Evolutionary conservation across 2,797 vertebrate genomes (phyloP).

Genomic region (Poecilia gillii): DNA sequence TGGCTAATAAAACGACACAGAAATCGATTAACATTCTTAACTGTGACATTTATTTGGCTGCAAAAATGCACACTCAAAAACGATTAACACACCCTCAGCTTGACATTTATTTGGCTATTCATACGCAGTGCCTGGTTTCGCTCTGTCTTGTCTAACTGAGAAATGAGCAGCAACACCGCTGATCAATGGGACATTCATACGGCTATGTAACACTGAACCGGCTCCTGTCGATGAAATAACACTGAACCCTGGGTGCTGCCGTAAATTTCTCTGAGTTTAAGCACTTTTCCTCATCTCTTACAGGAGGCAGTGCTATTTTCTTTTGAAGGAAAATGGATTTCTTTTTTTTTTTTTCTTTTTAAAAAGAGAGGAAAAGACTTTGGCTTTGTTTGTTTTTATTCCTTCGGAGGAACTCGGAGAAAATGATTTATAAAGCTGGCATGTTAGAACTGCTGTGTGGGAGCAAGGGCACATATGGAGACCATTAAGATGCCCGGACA

Average conservation of each 20-base stretch:
- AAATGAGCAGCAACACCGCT: slow-evolving; percentile 57
- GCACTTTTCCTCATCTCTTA: slow-evolving; percentile 50
- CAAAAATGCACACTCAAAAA: slow-evolving; percentile 36
- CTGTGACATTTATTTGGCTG: slow-evolving; percentile 62
- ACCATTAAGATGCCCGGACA: slow-evolving; percentile 63
- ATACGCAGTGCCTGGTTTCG: slow-evolving; percentile 50
- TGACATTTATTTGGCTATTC: slow-evolving; percentile 75
- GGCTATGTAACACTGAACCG: slow-evolving; percentile 43
- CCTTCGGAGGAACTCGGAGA: slow-evolving; percentile 29
- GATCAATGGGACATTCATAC: slow-evolving; percentile 79
- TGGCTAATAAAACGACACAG: slow-evolving; percentile 55
- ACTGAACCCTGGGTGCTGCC: slow-evolving; percentile 47
- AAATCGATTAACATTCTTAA: slow-evolving; percentile 73
- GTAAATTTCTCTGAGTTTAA: slow-evolving; percentile 65
- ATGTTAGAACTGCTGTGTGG: slow-evolving; percentile 37
- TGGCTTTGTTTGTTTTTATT: slow-evolving; percentile 61
- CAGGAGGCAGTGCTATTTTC: slow-evolving; percentile 35
- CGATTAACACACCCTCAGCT: slow-evolving; percentile 64
- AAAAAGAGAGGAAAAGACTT: slow-evolving; percentile 37
- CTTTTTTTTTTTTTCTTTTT: not conserved
- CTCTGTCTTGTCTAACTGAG: slow-evolving; percentile 62
- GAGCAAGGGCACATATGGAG: slow-evolving; percentile 67
- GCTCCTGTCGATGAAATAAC: slow-evolving; percentile 43
- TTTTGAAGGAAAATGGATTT: slow-evolving; percentile 46
- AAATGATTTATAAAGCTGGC: slow-evolving; percentile 12